A percentile compares a stretch with the other conserved stretches of the same genome.
Evolutionary conservation across 2,888 invertebrate genomes (phyloP).

Genomic region (Pseudanteris insignis): DNA sequence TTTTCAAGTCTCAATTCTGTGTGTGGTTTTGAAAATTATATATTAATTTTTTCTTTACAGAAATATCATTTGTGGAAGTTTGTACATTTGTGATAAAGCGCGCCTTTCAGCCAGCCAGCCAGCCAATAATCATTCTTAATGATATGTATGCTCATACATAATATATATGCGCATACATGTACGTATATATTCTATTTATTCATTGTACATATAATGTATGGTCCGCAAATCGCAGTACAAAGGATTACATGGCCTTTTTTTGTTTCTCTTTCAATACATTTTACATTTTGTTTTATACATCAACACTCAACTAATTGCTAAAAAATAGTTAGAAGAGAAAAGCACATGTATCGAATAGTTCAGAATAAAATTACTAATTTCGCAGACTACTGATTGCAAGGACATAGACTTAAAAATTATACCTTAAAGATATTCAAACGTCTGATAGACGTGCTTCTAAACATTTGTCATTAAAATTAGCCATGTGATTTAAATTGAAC

Average conservation of each 20-base stretch:
- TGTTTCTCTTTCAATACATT: neutral
- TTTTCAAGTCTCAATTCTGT: slow-evolving; percentile 20
- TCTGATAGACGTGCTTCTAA: too few relatives aligned
- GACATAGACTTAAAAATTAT: too few relatives aligned
- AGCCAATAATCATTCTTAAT: slow-evolving; percentile 26
- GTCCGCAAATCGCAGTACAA: slow-evolving; percentile 50
- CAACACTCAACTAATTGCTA: slow-evolving; percentile 14
- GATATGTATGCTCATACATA: slow-evolving; percentile 35
- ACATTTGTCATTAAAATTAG: too few relatives aligned
- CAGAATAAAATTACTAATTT: too few relatives aligned
- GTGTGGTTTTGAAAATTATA: slow-evolving; percentile 45
- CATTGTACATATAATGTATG: slow-evolving; percentile 51
- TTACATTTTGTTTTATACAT: slow-evolving; percentile 4
- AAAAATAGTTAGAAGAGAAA: too few relatives aligned
- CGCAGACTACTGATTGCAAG: too few relatives aligned
- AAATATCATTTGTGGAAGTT: slow-evolving; percentile 46
- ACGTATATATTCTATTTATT: slow-evolving; percentile 29
- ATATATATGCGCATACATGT: slow-evolving; percentile 36
- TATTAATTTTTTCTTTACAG: slow-evolving; percentile 43
- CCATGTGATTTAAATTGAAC: too few relatives aligned
- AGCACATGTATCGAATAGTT: too few relatives aligned
- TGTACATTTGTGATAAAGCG: slow-evolving; percentile 38
- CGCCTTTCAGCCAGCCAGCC: slow-evolving; percentile 35
- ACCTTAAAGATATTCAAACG: too few relatives aligned
- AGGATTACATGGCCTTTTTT: slow-evolving; percentile 39